phyloP scores from a whole-genome alignment of 2,113 vertebrate species.

The Castor canadensis region DNA sequence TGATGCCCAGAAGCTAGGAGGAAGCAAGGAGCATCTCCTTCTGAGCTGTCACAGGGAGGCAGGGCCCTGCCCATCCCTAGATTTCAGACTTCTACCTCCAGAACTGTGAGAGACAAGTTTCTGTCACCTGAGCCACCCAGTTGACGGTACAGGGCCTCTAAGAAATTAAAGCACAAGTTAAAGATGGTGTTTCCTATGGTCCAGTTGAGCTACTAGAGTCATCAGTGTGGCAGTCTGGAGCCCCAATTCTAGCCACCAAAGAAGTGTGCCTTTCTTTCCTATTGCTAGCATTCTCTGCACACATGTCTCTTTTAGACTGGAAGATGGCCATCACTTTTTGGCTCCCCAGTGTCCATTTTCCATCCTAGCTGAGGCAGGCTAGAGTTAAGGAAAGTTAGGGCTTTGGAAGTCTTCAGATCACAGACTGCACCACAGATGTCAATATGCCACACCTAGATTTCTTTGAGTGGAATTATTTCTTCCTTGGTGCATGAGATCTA shows the following conservation, averaged over 20 bases:
- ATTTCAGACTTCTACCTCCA: neutral
- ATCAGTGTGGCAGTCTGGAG: neutral
- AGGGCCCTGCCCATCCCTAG: neutral
- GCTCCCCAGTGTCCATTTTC: neutral
- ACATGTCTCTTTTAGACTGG: neutral
- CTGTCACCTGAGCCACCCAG: neutral
- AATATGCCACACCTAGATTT: neutral
- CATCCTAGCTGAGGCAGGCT: neutral
- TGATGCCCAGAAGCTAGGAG: neutral
- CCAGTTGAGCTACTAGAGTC: neutral
- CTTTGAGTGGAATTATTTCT: neutral
- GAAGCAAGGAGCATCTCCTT: neutral
- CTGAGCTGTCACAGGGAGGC: neutral
- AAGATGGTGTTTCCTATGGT: neutral
- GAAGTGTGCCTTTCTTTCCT: neutral
- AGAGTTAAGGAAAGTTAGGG: too few species aligned
- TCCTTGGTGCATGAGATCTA: neutral
- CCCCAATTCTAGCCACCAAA: neutral
- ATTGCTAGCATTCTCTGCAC: neutral
- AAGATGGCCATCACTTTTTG: neutral
- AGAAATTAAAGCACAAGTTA: neutral
- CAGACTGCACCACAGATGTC: too few species aligned
- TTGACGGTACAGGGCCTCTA: neutral
- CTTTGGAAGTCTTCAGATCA: too few species aligned
- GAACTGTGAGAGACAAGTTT: neutral